phyloP scores from a whole-genome alignment of 2,797 vertebrate species.

The Tolypeutes matacus region DNA sequence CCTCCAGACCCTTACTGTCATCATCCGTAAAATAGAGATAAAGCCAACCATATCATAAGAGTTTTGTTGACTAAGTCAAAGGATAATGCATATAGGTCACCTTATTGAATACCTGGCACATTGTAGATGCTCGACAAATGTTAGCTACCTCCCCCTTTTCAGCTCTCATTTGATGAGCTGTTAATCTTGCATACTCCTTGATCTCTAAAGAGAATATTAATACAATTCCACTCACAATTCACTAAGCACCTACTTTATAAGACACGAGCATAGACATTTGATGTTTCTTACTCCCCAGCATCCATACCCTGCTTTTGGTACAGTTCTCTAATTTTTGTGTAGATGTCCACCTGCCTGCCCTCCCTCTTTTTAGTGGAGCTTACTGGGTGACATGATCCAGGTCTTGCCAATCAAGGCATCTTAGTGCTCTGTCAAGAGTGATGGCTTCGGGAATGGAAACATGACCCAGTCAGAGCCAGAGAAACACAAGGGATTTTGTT shows the following conservation, averaged over 20 bases:
- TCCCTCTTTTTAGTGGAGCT: neutral
- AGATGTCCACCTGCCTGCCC: neutral
- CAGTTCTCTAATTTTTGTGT: neutral
- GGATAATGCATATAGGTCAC: neutral
- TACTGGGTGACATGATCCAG: neutral
- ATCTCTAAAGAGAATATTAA: conserved; percentile 2
- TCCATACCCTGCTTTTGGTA: neutral
- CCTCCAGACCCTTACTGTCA: neutral
- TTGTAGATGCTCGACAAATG: neutral
- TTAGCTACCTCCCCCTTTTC: neutral
- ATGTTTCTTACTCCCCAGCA: neutral
- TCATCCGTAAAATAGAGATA: neutral
- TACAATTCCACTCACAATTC: neutral
- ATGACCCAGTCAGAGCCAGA: neutral
- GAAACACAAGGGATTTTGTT: neutral
- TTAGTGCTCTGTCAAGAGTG: neutral
- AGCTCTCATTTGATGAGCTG: neutral
- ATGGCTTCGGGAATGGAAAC: neutral
- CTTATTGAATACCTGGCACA: neutral
- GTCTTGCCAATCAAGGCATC: neutral
- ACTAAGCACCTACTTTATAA: neutral
- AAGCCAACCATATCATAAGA: neutral
- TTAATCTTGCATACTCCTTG: neutral
- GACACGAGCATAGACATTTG: neutral
- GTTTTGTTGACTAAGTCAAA: conserved; percentile 45